Evolutionary conservation across 2,797 vertebrate species (phyloP).

Genomic region (Natrix natrix): DNA sequence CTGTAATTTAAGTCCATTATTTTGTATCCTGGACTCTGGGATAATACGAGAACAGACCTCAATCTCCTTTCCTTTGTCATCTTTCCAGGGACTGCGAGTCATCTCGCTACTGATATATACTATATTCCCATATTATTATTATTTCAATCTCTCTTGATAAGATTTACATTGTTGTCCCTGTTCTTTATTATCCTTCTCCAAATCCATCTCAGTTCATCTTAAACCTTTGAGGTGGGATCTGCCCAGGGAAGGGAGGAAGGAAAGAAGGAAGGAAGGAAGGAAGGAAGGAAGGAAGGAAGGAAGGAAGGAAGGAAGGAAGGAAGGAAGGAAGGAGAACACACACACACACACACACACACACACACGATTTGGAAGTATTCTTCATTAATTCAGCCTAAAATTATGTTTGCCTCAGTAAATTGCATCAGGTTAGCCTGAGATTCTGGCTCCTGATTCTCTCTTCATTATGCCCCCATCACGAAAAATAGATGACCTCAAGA

Average conservation of each 20-base stretch:
- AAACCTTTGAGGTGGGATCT: not conserved
- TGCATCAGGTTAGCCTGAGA: not conserved
- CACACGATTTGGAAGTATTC: not conserved
- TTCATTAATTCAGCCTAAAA: not conserved
- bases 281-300: too few species aligned
- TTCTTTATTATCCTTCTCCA: not conserved
- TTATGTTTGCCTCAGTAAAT: not conserved
- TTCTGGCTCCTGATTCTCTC: not conserved
- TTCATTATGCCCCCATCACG: not conserved
- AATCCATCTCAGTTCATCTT: not conserved
- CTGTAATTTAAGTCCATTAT: not conserved
- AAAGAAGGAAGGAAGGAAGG: too few species aligned
- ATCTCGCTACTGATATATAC: not conserved
- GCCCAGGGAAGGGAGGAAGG: not conserved
- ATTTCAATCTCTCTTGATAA: not conserved
- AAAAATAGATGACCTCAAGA: not conserved
- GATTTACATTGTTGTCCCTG: not conserved
- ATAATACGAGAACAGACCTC: not conserved
- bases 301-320: too few species aligned
- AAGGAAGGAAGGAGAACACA: too few species aligned
- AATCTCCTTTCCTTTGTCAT: not conserved
- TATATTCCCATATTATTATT: not conserved
- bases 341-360: not conserved
- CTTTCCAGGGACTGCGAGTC: not conserved
- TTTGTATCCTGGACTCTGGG: not conserved